phyloP scores from a whole-genome alignment of 2,888 invertebrate species.

The Xestobium rufovillosum region DNA sequence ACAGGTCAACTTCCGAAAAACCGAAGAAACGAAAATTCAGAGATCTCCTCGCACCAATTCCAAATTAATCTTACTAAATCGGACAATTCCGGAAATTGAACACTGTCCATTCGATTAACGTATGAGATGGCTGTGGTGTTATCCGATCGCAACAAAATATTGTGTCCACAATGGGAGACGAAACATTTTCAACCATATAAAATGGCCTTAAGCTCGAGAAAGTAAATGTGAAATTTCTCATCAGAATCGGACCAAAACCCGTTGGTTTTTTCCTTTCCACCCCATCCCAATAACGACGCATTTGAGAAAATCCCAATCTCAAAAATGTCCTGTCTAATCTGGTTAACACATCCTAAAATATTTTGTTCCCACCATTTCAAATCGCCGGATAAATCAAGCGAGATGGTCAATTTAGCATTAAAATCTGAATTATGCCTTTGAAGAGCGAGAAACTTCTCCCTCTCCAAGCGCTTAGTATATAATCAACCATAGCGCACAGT shows the following conservation, averaged over 20 bases:
- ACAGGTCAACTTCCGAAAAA: no score
- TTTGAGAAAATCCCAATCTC: slow-evolving; percentile 24
- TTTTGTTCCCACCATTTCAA: slow-evolving; percentile 23
- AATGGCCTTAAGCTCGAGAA: slow-evolving; percentile 24
- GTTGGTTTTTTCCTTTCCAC: slow-evolving; percentile 13
- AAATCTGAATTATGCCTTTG: slow-evolving; percentile 11
- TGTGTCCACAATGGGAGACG: slow-evolving; percentile 14
- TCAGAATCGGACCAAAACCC: slow-evolving; percentile 21
- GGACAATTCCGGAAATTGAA: slow-evolving; percentile 21
- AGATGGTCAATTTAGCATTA: slow-evolving; percentile 14
- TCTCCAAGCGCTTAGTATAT: slow-evolving; percentile 18
- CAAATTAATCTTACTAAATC: slow-evolving; percentile 23
- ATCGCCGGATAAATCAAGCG: slow-evolving; percentile 15
- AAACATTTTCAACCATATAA: slow-evolving; percentile 24
- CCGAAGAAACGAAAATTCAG: no score
- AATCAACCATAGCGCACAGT: slow-evolving; percentile 24
- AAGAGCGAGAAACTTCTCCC: no score
- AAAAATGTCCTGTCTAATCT: slow-evolving; percentile 11
- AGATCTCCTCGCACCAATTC: slow-evolving; percentile 26
- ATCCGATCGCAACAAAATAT: slow-evolving; percentile 22
- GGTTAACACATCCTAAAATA: slow-evolving; percentile 12
- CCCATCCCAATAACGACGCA: slow-evolving; percentile 24
- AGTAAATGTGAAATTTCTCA: slow-evolving; percentile 22
- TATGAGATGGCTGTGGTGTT: slow-evolving; percentile 23
- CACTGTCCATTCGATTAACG: slow-evolving; percentile 24